These are phyloP conservation scores for Luperina nickerlii DNA, from an alignment of 2,888 invertebrate species.

Conservation along the genomic window DNA sequence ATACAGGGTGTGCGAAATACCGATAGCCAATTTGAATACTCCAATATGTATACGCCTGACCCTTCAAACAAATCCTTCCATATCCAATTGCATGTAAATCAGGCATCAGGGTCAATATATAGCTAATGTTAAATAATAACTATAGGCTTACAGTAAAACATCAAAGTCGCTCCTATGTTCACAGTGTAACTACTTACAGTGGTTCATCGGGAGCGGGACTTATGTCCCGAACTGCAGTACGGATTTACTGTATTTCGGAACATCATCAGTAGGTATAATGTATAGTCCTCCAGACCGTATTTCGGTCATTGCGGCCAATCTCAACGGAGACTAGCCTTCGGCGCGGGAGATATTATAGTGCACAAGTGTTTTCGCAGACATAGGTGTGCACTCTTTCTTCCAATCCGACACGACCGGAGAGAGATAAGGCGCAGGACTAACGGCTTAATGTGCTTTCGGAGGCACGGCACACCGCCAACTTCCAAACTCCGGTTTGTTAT, in stretches of 20 bases:
- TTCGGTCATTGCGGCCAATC: not conserved
- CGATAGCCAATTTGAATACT: slow-evolving; percentile 39
- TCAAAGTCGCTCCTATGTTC: slow-evolving; percentile 54
- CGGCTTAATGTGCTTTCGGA: not conserved
- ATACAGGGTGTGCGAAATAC: slow-evolving; percentile 16
- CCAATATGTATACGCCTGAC: slow-evolving; percentile 24
- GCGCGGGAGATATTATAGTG: not conserved
- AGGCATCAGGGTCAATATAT: slow-evolving; percentile 38
- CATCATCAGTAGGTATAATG: no score
- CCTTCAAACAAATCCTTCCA: slow-evolving; percentile 45
- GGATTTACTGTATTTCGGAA: not conserved
- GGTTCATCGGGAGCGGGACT: not conserved
- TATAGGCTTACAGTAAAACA: slow-evolving; percentile 39
- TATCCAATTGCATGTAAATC: slow-evolving; percentile 45
- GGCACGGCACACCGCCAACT: not conserved
- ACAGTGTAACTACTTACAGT: slow-evolving; percentile 11
- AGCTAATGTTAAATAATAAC: slow-evolving; percentile 25
- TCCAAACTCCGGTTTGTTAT: not conserved
- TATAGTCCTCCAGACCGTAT: no score
- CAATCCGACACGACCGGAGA: no score
- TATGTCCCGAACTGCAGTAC: not conserved
- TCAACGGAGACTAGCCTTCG: no score
- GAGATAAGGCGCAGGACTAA: not conserved
- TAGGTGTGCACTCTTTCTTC: not conserved
- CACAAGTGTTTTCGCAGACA: no score